phyloP scores from a whole-genome alignment of 2,888 invertebrate genomes.

The Cerastis rubricosa region DNA sequence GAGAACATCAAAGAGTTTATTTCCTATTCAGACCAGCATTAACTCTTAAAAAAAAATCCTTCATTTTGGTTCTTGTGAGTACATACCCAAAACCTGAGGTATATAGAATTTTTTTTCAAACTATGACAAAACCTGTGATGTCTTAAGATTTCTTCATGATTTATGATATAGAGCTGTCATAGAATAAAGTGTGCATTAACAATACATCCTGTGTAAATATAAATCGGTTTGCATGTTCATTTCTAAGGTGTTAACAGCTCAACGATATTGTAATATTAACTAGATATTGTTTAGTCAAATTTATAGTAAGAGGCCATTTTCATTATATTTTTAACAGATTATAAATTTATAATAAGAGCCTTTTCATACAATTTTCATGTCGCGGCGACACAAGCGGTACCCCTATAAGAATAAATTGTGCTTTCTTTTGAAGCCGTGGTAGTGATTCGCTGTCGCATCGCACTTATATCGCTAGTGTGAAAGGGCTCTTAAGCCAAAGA shows the following conservation, averaged over 20 bases:
- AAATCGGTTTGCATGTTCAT: constrained; percentile 83
- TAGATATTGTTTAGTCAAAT: constrained; percentile 80
- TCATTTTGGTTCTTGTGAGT: background rate
- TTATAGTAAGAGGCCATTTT: constrained; percentile 79
- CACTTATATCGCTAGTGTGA: constrained; percentile 29
- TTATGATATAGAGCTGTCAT: constrained; percentile 68
- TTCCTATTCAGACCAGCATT: background rate
- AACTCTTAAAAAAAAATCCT: background rate
- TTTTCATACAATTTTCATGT: constrained; percentile 38
- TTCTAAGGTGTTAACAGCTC: constrained; percentile 87
- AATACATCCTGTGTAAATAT: constrained; percentile 82
- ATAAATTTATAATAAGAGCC: constrained; percentile 33
- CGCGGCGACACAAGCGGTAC: constrained; percentile 5
- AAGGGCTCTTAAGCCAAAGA: constrained; percentile 50
- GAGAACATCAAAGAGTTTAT: background rate
- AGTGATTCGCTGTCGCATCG: background rate
- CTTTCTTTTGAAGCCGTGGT: constrained; percentile 1
- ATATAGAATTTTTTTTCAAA: background rate
- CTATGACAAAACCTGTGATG: background rate
- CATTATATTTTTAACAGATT: constrained; percentile 55
- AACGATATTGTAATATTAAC: constrained; percentile 86
- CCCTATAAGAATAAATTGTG: background rate
- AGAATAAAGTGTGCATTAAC: constrained; percentile 67
- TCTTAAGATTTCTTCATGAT: background rate
- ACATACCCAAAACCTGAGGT: background rate